Base-by-base conservation (phyloP, 2,113 vertebrate genomes). In the Boulengeromyrus knoepffleri region DNA sequence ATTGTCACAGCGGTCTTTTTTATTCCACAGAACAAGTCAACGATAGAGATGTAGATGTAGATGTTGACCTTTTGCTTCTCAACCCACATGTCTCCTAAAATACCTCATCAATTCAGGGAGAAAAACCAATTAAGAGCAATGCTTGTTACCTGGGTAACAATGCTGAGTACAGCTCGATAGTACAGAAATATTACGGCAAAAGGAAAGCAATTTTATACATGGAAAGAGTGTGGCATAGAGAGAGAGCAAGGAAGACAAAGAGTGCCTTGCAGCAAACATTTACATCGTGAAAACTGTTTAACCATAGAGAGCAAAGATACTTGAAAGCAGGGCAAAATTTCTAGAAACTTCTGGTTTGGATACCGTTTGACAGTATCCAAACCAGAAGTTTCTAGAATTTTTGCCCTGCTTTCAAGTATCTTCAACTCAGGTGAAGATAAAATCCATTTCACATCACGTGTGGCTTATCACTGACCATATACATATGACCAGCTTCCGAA, bases 121-220 rank as follows among this genome's bases (percentile, higher is more conserved):
- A 46, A 53, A 85, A 88, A 58, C 53, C 9, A 58, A 91, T 89
- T 85, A 89, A 88, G 91, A 77, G 83, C 89, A 91, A 91, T 90
- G 86, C 90, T 85, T 77, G 92, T 93, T 93, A 91, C 92, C 91
- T 90, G 89, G 92, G 91, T 90, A 91, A 92, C 74, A 45, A 80
- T 58, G 24, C 50, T 85, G 19, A 84, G 49, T 83, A 45, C 36
- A 88, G 58, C 36, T 47, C 46, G 39, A 88, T 49, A 45, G 21
- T 66, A 66, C 39, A 49, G 62, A 45, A 88, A 56, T 52, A 88
- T 85, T 47, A 47, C 2, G 9, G 83, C 45, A n/a, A 47, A 85
- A 45, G 39, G 45, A 46, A 85, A 24, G 4, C 0, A 46, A 24
- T n/a, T n/a, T 46, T 85, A 85, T 21, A 83, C 77, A 42, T 24